Evolutionary conservation across 2,113 vertebrate genomes (phyloP), one percentile per base, ranked within the genome.

Genomic region (Thomomys bottae): DNA sequence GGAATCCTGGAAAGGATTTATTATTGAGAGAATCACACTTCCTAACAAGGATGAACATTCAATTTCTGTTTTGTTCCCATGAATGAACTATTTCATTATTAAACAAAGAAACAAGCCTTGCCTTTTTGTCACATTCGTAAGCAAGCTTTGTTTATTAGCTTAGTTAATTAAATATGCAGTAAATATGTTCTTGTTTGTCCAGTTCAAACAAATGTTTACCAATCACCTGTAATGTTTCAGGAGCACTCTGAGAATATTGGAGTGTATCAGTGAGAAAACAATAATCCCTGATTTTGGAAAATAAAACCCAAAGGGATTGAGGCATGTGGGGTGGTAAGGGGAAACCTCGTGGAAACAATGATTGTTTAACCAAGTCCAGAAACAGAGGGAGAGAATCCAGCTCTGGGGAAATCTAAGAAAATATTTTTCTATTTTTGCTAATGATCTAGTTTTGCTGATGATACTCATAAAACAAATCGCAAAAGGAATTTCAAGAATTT

Each of bases 81-180:
- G 9, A 93, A 3, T n/a, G 20, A 57, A n/a, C 30, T 8, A 68
- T 91, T 92, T 91, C 68, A 70, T 84, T 91, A 64, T 34, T 90
- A 78, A 54, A 77, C 6, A 49, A 49, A 26, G 45, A 34, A 8
- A 24, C 64, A 18, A 78, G 49, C 10, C 49, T 20, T 59, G 15
- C 34, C 24, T 34, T 24, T 72, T 10, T 38, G 54, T 3, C 32
- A 40, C 8, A 21, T 36, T 61, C 54, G 72, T 93, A 30, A 79
- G 3, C 20, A 68, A 82, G 17, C 4, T 72, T 30, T 26, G 30
- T 14, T 75, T 78, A 45, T 73, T 67, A 84, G 77, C 54, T 88
- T 89, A 30, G 20, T 64, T 78, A 28, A 54, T 21, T 54, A 7
- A 30, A 15, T 42, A 21, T 68, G 40, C 12, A 40, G 57, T 40